A percentile compares a stretch with the other conserved stretches of the same genome.
These are phyloP conservation scores for Percopsis omiscomaycus DNA, from an alignment of 2,797 vertebrate species.

Conservation along the genomic window DNA sequence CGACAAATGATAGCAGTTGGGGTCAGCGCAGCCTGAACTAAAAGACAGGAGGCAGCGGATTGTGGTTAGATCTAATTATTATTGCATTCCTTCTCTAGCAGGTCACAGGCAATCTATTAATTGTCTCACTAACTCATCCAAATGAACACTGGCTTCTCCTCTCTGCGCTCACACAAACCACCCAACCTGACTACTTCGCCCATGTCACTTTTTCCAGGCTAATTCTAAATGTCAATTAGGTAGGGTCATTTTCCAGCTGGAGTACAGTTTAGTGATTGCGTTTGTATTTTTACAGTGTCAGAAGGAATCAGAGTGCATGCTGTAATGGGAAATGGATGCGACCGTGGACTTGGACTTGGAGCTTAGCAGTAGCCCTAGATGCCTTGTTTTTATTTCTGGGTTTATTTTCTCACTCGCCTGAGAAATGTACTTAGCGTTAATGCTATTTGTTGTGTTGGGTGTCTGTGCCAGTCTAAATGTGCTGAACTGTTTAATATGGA, in stretches of 20 bases:
- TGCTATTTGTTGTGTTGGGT: constrained; percentile 16
- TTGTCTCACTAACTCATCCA: constrained; percentile 24
- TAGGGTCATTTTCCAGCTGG: constrained; percentile 44
- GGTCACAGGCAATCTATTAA: constrained; percentile 28
- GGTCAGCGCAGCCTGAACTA: too few relatives aligned
- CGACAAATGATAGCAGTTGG: too few relatives aligned
- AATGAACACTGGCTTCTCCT: constrained; percentile 14
- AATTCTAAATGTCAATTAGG: constrained; percentile 48
- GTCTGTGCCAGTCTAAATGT: constrained; percentile 29
- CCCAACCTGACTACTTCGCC: constrained; percentile 13
- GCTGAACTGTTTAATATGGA: constrained; percentile 24
- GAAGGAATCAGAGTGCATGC: constrained; percentile 29
- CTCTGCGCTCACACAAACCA: constrained; percentile 20
- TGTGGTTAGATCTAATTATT: too few relatives aligned
- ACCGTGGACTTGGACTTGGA: constrained; percentile 17
- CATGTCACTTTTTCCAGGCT: constrained; percentile 55
- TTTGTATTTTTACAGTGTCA: constrained; percentile 55
- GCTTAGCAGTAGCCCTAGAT: background rate
- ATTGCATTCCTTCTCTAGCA: constrained; percentile 15
- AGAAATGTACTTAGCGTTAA: constrained; percentile 15
- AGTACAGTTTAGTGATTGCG: constrained; percentile 40
- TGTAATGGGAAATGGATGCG: constrained; percentile 26
- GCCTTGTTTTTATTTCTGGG: constrained; percentile 16
- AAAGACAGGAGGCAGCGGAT: too few relatives aligned
- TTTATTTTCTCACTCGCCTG: constrained; percentile 4